phyloP scores from a whole-genome alignment of 2,797 vertebrate genomes.

The Basileuterus tristriatus region DNA sequence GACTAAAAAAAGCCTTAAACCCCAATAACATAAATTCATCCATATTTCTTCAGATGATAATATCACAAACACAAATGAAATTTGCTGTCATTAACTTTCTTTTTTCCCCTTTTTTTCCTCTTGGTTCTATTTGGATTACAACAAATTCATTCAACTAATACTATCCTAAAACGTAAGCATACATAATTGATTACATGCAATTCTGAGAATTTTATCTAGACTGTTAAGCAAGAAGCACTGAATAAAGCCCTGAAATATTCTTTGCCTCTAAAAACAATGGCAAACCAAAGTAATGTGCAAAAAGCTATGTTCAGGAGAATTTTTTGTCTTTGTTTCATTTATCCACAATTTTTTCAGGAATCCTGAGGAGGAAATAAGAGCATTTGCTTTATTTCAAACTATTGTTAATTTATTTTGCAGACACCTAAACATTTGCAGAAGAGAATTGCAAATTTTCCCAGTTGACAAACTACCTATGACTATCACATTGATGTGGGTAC shows the following conservation, averaged over 20 bases:
- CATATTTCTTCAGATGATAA: neutral
- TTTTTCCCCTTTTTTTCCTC: neutral
- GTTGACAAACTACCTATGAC: neutral
- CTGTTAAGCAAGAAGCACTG: neutral
- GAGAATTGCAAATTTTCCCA: neutral
- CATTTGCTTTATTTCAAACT: neutral
- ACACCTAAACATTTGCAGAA: neutral
- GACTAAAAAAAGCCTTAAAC: conserved; percentile 11
- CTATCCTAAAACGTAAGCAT: neutral
- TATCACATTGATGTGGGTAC: neutral
- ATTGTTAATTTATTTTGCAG: neutral
- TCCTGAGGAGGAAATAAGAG: neutral
- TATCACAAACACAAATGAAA: neutral
- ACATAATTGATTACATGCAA: neutral
- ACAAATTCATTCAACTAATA: neutral
- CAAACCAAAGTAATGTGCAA: neutral
- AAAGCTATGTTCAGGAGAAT: neutral
- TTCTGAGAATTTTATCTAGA: neutral
- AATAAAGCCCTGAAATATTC: neutral
- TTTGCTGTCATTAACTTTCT: neutral
- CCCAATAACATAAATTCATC: neutral
- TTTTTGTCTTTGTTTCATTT: neutral
- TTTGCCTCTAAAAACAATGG: neutral
- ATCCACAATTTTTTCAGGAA: neutral
- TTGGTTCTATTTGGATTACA: neutral